Evolutionary conservation across 2,797 vertebrate species (phyloP).

Genomic region (Aphelocoma californica): DNA sequence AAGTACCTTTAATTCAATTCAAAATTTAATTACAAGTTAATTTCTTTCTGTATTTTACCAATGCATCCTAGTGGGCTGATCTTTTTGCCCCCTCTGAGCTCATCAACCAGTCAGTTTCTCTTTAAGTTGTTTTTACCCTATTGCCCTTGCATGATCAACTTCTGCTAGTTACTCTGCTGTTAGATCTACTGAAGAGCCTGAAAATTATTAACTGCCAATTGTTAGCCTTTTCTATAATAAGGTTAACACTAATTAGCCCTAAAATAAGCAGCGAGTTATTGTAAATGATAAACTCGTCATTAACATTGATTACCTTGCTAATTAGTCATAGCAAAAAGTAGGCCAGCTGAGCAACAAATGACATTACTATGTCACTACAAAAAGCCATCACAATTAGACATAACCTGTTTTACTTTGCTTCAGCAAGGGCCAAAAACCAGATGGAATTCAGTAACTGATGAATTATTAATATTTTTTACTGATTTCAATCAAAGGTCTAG

Average conservation of each 20-base stretch:
- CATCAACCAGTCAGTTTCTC: neutral
- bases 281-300: slow-evolving; percentile 59
- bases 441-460: neutral
- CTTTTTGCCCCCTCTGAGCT: neutral
- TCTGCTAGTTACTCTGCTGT: neutral
- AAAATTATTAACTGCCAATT: slow-evolving; percentile 38
- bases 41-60: neutral
- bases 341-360: slow-evolving; percentile 53
- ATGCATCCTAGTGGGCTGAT: neutral
- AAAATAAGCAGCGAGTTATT: slow-evolving; percentile 31
- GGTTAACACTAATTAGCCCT: slow-evolving; percentile 44
- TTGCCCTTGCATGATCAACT: neutral
- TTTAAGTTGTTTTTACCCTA: neutral
- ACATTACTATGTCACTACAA: slow-evolving; percentile 14
- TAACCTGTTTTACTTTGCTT: neutral
- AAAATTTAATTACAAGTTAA: neutral
- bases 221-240: slow-evolving; percentile 41
- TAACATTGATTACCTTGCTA: slow-evolving; percentile 55
- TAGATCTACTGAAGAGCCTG: neutral
- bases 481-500: neutral
- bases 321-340: slow-evolving; percentile 53
- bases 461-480: neutral
- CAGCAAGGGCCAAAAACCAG: neutral
- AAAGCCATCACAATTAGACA: neutral
- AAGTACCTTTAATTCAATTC: neutral